These are phyloP conservation scores for Nephrocerus scutellatus DNA, from an alignment of 2,888 invertebrate genomes.

Conservation along the genomic window DNA sequence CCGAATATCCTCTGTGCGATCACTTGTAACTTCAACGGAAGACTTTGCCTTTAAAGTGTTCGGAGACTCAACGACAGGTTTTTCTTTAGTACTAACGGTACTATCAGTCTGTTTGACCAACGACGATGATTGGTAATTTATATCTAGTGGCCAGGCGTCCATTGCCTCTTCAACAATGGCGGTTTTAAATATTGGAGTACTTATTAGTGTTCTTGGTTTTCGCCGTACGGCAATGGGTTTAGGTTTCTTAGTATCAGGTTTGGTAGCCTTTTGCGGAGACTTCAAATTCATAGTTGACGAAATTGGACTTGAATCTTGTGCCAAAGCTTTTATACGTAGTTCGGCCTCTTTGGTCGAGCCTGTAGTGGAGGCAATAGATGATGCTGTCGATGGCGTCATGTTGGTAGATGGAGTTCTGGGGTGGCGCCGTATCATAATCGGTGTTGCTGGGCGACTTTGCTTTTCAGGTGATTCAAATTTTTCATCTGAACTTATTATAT, in stretches of 20 bases:
- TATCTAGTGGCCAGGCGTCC: conserved; percentile 37
- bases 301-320: conserved; percentile 5
- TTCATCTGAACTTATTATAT: conserved; percentile 42
- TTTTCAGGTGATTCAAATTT: conserved; percentile 44
- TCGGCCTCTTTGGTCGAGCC: conserved; percentile 14
- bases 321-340: not conserved
- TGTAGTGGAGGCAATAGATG: conserved; percentile 4
- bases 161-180: conserved; percentile 37
- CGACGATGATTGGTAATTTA: conserved; percentile 8
- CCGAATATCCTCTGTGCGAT: conserved; percentile 53
- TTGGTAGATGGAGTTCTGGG: conserved; percentile 35
- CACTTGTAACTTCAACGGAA: conserved; percentile 27
- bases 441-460: conserved; percentile 38
- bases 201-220: conserved; percentile 35
- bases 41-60: conserved; percentile 6
- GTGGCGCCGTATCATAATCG: conserved; percentile 42
- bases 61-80: conserved; percentile 6
- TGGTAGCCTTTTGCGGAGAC: conserved; percentile 1
- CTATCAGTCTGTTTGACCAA: too few relatives aligned
- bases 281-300: not conserved
- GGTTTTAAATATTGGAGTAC: conserved; percentile 23
- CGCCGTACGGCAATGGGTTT: conserved; percentile 42
- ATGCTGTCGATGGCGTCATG: not conserved
- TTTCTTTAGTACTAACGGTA: conserved; percentile 5
- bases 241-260: conserved; percentile 20